Evolutionary conservation across 2,113 vertebrate species (phyloP).

Genomic region (Siphamia tubifer): DNA sequence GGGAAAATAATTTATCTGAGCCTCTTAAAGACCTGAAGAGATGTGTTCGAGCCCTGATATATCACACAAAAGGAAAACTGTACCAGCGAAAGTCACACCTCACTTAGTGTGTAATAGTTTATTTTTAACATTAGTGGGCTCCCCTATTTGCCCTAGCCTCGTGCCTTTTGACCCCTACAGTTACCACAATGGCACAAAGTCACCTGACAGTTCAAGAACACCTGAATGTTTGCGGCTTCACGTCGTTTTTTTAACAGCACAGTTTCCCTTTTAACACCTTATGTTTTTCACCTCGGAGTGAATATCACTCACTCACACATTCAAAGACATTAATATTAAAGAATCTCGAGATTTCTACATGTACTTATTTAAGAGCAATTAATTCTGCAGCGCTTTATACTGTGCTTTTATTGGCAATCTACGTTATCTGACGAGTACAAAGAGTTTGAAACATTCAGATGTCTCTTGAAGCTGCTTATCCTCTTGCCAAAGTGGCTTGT

Average conservation of each 20-base stretch:
- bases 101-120: background rate
- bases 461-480: constrained; percentile 71
- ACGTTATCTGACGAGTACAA: background rate
- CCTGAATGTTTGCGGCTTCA: constrained; percentile 71
- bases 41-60: background rate
- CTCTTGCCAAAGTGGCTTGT: constrained; percentile 75
- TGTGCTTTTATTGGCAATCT: background rate
- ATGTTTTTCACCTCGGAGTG: background rate
- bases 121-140: constrained; percentile 35
- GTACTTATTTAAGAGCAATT: background rate
- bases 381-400: background rate
- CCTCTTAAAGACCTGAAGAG: constrained; percentile 23
- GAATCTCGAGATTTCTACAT: background rate
- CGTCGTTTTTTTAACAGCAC: background rate
- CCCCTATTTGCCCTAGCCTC: constrained; percentile 71
- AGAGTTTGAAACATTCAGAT: constrained; percentile 75
- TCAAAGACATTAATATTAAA: background rate
- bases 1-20: background rate
- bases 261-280: background rate
- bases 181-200: constrained; percentile 79
- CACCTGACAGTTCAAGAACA: constrained; percentile 72
- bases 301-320: background rate
- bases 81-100: background rate
- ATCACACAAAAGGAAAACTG: background rate
- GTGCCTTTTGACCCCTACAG: constrained; percentile 82